Base-by-base conservation (phyloP, 2,113 vertebrate species). In the Ctenomys sociabilis region DNA sequence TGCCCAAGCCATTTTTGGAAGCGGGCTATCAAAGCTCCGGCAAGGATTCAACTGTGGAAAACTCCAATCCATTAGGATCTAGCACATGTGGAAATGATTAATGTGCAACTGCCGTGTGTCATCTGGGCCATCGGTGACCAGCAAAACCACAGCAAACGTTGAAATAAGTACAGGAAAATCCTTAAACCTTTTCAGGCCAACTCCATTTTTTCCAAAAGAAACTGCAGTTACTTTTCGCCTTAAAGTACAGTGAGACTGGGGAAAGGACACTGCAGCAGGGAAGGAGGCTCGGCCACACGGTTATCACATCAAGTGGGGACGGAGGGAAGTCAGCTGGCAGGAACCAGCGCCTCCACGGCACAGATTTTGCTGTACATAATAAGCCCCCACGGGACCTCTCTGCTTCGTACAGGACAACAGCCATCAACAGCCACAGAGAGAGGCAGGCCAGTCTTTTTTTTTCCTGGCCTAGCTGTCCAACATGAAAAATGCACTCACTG, bases 1-100 rank as follows among this genome's bases (percentile, higher is more conserved):
- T 87, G 94, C 0, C 22, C 83, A 85, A 96, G 83, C 54, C 63
- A 85, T 54, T 96, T 94, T 84, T 95, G 92, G 91, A 98, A 98
- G 97, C 37, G 54, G 92, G 57, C 0, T 0, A 32, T 37, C 85
- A 84, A 81, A 95, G 68, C 22, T 49, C 0, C 43, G 83, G 96
- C 92, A 96, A 16, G 35, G 35, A 91, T 64, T 92, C 84, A 96
- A 92, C 95, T 97, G 13, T 40, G 57, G 43, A 75, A 85, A 95
- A 95, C 84, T 61, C 78, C 68, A 13, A 2, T 45, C 28, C 95
- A 45, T 96, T 49, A 75, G 43, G 54, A 59, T 86, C n/a, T 22
- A 81, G 63, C 22, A 54, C 61, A 82, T 85, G 73, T 54, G 91
- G 92, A 37, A 88, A 85, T 52, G 54, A 22, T 0, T 84, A 40